Evolutionary conservation across 2,113 vertebrate species (phyloP), one percentile per base, ranked within the genome.

Genomic region (Labeo rohita): DNA sequence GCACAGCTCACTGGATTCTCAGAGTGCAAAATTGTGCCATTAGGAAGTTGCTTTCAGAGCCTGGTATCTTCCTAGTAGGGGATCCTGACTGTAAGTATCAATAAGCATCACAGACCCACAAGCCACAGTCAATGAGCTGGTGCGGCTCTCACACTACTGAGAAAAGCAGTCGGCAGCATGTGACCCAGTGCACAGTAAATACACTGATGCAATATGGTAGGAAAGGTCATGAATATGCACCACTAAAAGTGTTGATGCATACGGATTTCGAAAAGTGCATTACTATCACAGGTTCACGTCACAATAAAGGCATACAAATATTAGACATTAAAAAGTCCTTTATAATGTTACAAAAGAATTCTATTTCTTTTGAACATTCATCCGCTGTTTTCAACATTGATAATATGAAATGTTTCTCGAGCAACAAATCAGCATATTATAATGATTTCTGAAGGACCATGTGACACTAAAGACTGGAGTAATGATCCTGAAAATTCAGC

Each of bases 61-160:
- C 43, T 65, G 45, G 36, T 34, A 66, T 66, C 43, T 66, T 66
- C 43, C 79, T 18, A 34, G 59, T 66, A 66, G 61, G 13, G 45
- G 45, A 66, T 66, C 61, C 61, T 47, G 79, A 21, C 43, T 65
- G 59, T 49, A 18, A 80, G 13, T 47, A 63, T 45, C 76, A 80
- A 61, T 23, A 39, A 43, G 36, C 39, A 80, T 80, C 10, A 63
- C 56, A n/a, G 45, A 45, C 18, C 36, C 56, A 61, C 56, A 61
- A 63, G 23, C 28, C 47, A 50, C 9, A 65, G 56, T 61, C 54
- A 65, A 45, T 47, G 28, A 77, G 15, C 47, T 77, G 23, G n/a
- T 77, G 9, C 74, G 47, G 4, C 49, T 75, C 72, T 28, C 49
- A 36, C 47, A 54, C 23, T 15, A 15, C 13, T 16, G 43, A 36